A percentile compares a stretch with the other conserved stretches of the same genome.
Evolutionary conservation across 2,888 invertebrate species (phyloP).

Genomic region (Papilio gigon): DNA sequence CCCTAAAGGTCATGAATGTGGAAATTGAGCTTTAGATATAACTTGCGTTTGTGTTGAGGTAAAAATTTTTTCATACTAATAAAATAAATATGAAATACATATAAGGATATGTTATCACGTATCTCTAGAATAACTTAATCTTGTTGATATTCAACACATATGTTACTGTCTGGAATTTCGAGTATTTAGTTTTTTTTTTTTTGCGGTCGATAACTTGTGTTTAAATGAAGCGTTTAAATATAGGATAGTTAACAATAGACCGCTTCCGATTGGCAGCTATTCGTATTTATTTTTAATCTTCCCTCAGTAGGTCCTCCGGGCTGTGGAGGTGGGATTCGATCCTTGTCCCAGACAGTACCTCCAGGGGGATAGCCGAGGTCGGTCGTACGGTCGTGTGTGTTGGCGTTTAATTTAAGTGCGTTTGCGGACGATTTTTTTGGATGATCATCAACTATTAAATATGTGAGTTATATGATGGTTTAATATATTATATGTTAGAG

Average conservation of each 20-base stretch:
- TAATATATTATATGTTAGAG: not conserved
- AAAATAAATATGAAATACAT: no score
- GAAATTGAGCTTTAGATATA: not conserved
- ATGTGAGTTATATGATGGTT: no score
- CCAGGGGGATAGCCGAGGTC: constrained; percentile 13
- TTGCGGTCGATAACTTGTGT: no score
- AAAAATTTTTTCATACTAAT: no score
- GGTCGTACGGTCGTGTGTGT: constrained; percentile 17
- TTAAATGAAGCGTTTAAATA: not conserved
- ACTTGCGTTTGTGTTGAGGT: no score
- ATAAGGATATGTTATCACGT: no score
- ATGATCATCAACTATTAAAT: not conserved
- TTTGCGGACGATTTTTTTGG: constrained; percentile 14
- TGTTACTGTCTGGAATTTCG: no score
- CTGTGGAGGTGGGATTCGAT: constrained; percentile 29
- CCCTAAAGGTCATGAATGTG: not conserved
- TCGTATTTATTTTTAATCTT: constrained; percentile 40
- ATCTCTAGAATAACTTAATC: no score
- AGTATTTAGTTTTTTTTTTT: no score
- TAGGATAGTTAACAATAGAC: constrained; percentile 6
- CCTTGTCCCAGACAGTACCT: constrained; percentile 37
- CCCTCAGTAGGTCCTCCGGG: constrained; percentile 23
- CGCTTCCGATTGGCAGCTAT: constrained; percentile 28
- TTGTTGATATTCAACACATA: no score
- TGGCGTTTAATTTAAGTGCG: not conserved